Conservation (phyloP, 2,888 invertebrate species). For the Dryobotodes eremita region DNA sequence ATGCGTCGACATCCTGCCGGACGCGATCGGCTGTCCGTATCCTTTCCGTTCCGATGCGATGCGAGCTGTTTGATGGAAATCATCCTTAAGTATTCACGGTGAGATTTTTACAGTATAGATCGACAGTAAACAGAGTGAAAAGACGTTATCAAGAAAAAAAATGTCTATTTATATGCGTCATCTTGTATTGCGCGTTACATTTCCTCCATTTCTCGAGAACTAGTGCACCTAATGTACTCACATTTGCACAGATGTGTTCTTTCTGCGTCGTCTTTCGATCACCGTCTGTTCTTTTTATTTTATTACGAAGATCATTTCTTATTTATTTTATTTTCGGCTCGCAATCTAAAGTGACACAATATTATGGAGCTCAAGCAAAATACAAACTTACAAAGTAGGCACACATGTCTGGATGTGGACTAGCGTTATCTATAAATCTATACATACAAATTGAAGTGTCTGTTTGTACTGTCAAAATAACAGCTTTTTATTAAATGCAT, state of each 20-base stretch:
- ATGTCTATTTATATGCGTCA: conserved; percentile 18
- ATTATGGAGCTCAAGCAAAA: not conserved
- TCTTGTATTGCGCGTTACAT: conserved; percentile 31
- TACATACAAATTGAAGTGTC: too few relatives aligned
- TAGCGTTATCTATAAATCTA: too few relatives aligned
- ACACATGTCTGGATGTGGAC: not conserved
- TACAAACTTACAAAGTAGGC: not conserved
- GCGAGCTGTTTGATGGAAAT: too few relatives aligned
- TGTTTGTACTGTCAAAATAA: too few relatives aligned
- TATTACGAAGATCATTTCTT: not conserved
- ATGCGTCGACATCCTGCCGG: too few relatives aligned
- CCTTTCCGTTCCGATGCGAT: too few relatives aligned
- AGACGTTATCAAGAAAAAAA: conserved; percentile 1
- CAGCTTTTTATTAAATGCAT: too few relatives aligned
- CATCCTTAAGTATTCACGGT: too few relatives aligned
- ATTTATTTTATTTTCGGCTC: conserved; percentile 1
- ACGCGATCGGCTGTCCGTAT: too few relatives aligned
- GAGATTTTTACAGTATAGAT: not conserved
- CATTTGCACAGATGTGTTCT: conserved; percentile 52
- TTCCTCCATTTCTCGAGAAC: conserved; percentile 27
- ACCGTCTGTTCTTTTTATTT: not conserved
- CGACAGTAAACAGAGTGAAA: not conserved
- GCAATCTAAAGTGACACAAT: not conserved
- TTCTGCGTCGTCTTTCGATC: conserved; percentile 16
- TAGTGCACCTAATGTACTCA: conserved; percentile 13